A percentile compares a stretch with the other conserved stretches of the same genome.
These are phyloP conservation scores for Istiophorus platypterus DNA, from an alignment of 2,113 vertebrate species.

Conservation along the genomic window DNA sequence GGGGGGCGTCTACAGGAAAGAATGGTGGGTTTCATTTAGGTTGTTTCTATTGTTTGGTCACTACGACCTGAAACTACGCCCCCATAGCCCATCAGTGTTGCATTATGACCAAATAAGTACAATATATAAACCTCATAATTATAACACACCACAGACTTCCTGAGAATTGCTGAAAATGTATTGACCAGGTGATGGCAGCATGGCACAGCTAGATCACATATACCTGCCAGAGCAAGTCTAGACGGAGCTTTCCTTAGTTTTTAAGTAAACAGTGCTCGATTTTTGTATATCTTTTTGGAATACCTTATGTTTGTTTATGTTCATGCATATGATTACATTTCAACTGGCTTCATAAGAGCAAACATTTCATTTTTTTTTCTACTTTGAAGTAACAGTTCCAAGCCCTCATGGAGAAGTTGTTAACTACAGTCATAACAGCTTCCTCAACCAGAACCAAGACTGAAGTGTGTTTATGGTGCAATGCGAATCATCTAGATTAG, in stretches of 20 bases:
- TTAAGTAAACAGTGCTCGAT: not conserved
- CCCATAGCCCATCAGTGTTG: not conserved
- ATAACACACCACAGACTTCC: not conserved
- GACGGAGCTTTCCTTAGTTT: constrained; percentile 14
- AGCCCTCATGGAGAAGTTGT: constrained; percentile 33
- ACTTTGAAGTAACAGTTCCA: not conserved
- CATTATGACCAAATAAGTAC: not conserved
- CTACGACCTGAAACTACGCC: not conserved
- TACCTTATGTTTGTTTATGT: not conserved
- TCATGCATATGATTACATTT: not conserved
- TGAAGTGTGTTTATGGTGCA: constrained; percentile 65
- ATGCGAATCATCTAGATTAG: constrained; percentile 75
- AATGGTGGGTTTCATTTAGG: constrained; percentile 14
- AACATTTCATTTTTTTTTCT: not conserved
- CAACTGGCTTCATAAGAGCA: not conserved
- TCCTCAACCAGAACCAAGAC: constrained; percentile 44
- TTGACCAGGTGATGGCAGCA: constrained; percentile 83
- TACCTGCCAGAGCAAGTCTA: constrained; percentile 2
- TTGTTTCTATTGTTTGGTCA: not conserved
- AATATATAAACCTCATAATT: not conserved
- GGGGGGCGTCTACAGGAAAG: constrained; percentile 53
- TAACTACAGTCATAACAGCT: constrained; percentile 45
- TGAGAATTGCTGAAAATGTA: constrained; percentile 43
- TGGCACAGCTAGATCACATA: constrained; percentile 71
- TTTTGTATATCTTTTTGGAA: not conserved